Evolutionary conservation across 2,113 vertebrate species (phyloP).

Genomic region (Limanda limanda): DNA sequence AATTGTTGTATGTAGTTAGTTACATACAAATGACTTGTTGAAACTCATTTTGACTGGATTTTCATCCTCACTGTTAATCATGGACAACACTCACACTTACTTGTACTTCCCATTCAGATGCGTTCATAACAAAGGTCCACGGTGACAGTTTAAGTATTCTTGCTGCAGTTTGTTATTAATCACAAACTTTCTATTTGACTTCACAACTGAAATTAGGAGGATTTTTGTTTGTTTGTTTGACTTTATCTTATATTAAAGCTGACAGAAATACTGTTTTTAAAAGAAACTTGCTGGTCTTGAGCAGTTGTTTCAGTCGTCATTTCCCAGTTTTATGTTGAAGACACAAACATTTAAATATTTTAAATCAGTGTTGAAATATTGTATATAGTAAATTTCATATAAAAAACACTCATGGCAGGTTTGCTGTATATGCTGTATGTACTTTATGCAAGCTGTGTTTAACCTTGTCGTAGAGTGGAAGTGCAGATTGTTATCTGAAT

Average conservation of each 20-base stretch:
- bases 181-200: not conserved
- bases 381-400: conserved; percentile 17
- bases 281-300: not conserved
- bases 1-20: not conserved
- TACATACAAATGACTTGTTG: not conserved
- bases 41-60: not conserved
- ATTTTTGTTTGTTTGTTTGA: not conserved
- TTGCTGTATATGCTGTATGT: conserved; percentile 24
- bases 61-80: not conserved
- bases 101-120: not conserved
- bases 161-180: not conserved
- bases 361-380: conserved; percentile 6
- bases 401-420: conserved; percentile 1
- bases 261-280: not conserved
- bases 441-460: conserved; percentile 21
- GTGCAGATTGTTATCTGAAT: conserved; percentile 4
- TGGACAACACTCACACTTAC: not conserved
- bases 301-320: not conserved
- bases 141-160: not conserved
- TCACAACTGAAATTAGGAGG: too few relatives aligned
- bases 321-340: conserved; percentile 3
- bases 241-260: not conserved
- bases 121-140: not conserved
- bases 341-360: conserved; percentile 5
- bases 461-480: conserved; percentile 3